Base-by-base conservation (phyloP, 2,888 invertebrate genomes). In the Cantharis nigra region DNA sequence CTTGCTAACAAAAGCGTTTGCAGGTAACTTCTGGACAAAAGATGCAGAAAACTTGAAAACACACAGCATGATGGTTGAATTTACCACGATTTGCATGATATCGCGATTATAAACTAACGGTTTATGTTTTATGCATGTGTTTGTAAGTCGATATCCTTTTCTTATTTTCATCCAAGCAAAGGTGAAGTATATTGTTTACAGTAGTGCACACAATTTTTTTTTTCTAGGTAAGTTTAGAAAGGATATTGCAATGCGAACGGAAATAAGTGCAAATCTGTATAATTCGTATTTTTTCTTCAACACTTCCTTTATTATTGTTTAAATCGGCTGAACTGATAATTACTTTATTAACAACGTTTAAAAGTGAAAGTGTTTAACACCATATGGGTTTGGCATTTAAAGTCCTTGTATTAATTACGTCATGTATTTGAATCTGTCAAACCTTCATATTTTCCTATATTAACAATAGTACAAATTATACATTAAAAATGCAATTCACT, bases 281-380 rank as follows among this genome's bases (percentile, higher is more conserved):
- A 67, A 20, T 67, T 67, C 65, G 18, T 23, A 7, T 49, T 49
- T 49, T 16, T 49, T n/a, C n/a, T 49, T 49, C 33, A 1, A 23
- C 23, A 65, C 65, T 65, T 65, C 65, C 65, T 65, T 20, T 28
- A 26, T 67, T 67, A 20, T 67, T 23, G 20, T 23, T 67, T 23
- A 67, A 67, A 23, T 67, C n/a, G 26, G 3, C n/a, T 13, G 23
- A 26, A 5, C 3, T 67, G 20, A 23, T 20, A 67, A 23, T 67
- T 67, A 23, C 13, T 16, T 13, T 67, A 20, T 20, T 67, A 67
- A 67, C 20, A 49, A 49, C 49, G 49, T 23, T n/a, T 26, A 73
- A 63, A 74, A 74, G 74, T 74, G 74, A 74, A 74, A 74, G 74
- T 74, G 70, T 70, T 62, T 3, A 74, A 74, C 63, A 63, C 49